phyloP scores from a whole-genome alignment of 2,797 vertebrate species.

The Cygnus olor region DNA sequence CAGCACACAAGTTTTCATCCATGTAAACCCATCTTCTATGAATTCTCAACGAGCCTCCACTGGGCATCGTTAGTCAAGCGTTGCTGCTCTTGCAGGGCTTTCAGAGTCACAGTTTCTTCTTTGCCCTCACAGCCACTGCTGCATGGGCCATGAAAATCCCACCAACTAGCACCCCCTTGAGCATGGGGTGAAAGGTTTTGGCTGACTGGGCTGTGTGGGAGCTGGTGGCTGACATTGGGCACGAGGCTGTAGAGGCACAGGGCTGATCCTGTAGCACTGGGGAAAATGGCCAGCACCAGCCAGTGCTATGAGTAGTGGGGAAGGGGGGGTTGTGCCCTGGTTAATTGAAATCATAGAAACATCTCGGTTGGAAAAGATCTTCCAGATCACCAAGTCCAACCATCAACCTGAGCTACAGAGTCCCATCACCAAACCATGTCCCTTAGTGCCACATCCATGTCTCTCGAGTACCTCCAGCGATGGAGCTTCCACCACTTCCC shows the following conservation, averaged over 20 bases:
- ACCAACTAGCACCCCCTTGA: rapidly evolving
- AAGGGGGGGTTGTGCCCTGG: rapidly evolving
- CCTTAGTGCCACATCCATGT: not conserved
- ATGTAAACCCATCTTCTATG: not conserved
- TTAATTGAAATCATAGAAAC: not conserved
- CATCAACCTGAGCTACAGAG: not conserved
- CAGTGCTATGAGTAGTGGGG: not conserved
- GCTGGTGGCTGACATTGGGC: rapidly evolving
- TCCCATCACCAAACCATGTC: too few relatives aligned
- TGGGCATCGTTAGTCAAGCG: rapidly evolving
- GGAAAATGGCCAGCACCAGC: not conserved
- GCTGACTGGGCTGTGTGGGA: rapidly evolving
- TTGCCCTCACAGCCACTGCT: rapidly evolving
- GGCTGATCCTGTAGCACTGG: not conserved
- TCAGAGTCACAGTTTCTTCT: not conserved
- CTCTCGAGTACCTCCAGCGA: not conserved
- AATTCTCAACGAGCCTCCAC: not conserved
- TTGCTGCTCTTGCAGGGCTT: not conserved
- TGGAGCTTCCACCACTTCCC: not conserved
- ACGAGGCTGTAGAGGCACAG: rapidly evolving
- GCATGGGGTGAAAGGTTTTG: rapidly evolving
- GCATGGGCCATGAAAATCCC: rapidly evolving
- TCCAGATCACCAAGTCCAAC: not conserved
- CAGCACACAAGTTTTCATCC: rapidly evolving
- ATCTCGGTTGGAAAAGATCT: not conserved